Conservation (phyloP, 2,797 vertebrate genomes). For the Poeciliopsis presidionis region DNA sequence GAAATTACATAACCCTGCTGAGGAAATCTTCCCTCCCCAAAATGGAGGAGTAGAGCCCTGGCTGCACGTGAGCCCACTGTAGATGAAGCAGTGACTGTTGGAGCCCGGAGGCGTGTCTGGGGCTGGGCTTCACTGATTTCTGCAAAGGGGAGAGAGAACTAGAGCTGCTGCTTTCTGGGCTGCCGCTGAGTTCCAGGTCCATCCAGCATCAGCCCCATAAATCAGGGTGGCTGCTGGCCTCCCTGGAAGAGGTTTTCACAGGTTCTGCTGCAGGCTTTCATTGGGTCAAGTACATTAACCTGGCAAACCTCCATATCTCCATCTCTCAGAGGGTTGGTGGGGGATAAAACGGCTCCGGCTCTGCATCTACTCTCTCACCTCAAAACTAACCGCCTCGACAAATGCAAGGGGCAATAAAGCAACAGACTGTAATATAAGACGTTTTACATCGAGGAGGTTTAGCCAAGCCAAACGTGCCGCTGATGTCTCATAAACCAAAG, state of each 20-base stretch:
- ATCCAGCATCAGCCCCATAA: conserved; percentile 69
- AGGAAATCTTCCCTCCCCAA: conserved; percentile 68
- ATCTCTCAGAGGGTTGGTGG: conserved; percentile 42
- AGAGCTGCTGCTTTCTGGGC: conserved; percentile 54
- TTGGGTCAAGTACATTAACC: conserved; percentile 82
- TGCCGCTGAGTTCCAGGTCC: conserved; percentile 47
- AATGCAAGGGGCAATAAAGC: conserved; percentile 54
- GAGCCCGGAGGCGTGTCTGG: conserved; percentile 68
- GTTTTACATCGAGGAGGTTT: conserved; percentile 32
- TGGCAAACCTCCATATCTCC: conserved; percentile 67
- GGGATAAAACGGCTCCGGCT: conserved; percentile 50
- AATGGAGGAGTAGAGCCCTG: conserved; percentile 70
- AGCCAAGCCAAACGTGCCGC: conserved; percentile 26
- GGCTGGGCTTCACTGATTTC: conserved; percentile 51
- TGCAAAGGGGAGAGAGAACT: conserved; percentile 28
- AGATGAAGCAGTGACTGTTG: conserved; percentile 65
- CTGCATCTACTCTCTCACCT: conserved; percentile 48
- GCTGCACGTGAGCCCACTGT: conserved; percentile 72
- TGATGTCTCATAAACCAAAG: conserved; percentile 28
- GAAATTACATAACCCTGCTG: conserved; percentile 58
- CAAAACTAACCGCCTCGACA: conserved; percentile 27
- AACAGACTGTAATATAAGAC: conserved; percentile 45
- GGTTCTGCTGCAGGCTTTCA: conserved; percentile 71
- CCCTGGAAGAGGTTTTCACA: conserved; percentile 71
- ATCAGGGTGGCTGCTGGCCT: conserved; percentile 71